Evolutionary conservation across 2,113 vertebrate genomes (phyloP), one percentile per base, ranked within the genome.

Genomic region (Hippopotamus amphibius): DNA sequence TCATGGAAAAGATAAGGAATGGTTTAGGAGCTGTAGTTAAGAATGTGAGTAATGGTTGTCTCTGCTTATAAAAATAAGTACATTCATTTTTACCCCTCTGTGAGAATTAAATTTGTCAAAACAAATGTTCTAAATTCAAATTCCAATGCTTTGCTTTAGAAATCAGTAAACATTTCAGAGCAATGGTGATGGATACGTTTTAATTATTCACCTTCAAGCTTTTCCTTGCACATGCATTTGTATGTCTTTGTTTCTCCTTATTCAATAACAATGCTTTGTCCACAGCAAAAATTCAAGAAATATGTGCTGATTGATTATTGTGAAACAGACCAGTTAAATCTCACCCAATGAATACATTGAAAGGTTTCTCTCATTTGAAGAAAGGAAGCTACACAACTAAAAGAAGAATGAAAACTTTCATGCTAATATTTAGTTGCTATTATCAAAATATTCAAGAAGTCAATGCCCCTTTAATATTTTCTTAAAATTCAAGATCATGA

Each of bases 81-180:
- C 76, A 88, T 68, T 30, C 41, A 68, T 55, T 81, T 79, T 63
- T 81, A 63, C 53, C n/a, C 21, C 12, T 43, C 11, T 88, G 6
- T 86, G 43, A 72, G 26, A 59, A 83, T 59, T 61, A 87, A 74
- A n/a, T 55, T 55, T 6, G 3, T 88, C 28, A 92, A 63, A 26
- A 0, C 46, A 66, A 72, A 68, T 17, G 28, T 50, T 65, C 48
- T 66, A 88, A 74, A 55, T 88, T 76, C 68, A 83, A 82, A 76
- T 65, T 24, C 11, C 30, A 76, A 48, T 10, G 2, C 24, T 50
- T 61, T 66, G 15, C 50, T 90, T 65, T 65, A 74, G n/a, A 92
- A 46, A 86, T 68, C n/a, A 87, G 46, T 92, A 72, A 87, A 92
- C 55, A 72, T 71, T 63, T 72, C 15, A 87, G 55, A 87, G 28